Base-by-base conservation (phyloP, 2,113 vertebrate genomes). In the Sialia sialis region DNA sequence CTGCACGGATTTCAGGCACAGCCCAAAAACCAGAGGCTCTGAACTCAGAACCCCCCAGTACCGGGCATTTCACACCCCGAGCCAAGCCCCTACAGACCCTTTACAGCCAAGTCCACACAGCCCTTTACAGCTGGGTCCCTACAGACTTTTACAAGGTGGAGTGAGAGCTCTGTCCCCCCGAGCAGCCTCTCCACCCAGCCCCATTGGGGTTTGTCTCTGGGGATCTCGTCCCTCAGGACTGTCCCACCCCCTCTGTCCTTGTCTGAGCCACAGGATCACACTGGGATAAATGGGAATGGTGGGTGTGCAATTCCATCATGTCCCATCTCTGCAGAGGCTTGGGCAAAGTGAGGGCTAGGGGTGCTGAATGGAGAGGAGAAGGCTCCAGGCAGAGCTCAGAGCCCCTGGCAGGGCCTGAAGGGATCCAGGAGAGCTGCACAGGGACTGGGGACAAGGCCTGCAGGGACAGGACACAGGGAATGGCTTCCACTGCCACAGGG, bases 301-400 rank as follows among this genome's bases (percentile, higher is more conserved):
- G 64, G 2, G 8, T 10, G 14, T 34, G 30, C 2, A 4, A 54
- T 16, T 20, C 25, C n/a, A 49, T 7, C 3, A 0, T 1, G 16
- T 20, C 76, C 58, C 54, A n/a, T 7, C 48, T 20, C 80, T 44
- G 21, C 59, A 49, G 56, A 56, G 52, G 2, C 59, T 9, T 11
- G 39, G 44, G 23, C 22, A 14, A 43, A 41, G 15, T 2, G 49
- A 66, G 51, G 49, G 51, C 59, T 84, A 69, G 43, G 60, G 8
- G 4, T 16, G 59, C 6, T 75, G 5, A 1, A 7, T 70, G 69
- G 69, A 74, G 59, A 27, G 34, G 69, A 39, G 81, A 63, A 73
- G 49, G 58, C 17, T 73, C 39, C 59, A 64, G 69, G 79, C 21
- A 84, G 8, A 87, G 4, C 63, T 54, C 3, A 4, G 63, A 86